Conservation (phyloP, 2,113 vertebrate species). For the Copsychus sechellarum region DNA sequence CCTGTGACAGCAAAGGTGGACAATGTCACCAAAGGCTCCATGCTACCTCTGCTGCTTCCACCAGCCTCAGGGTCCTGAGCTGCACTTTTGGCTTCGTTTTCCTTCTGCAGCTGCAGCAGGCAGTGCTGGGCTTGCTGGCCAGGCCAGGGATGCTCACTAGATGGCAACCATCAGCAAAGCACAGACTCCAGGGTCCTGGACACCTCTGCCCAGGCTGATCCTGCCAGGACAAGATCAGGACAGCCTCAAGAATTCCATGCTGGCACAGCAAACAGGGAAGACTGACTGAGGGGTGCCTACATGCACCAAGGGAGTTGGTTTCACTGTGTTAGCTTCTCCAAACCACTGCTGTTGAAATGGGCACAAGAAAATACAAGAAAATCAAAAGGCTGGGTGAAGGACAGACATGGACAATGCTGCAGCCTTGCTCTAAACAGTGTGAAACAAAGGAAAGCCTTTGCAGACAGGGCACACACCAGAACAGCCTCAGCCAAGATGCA, state of each 20-base stretch:
- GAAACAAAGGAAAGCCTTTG: background rate
- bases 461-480: background rate
- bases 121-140: background rate
- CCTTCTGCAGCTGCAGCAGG: background rate
- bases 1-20: background rate
- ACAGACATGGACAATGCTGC: background rate
- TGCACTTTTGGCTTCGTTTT: background rate
- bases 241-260: background rate
- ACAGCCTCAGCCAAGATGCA: background rate
- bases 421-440: background rate
- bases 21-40: background rate
- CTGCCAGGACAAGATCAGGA: background rate
- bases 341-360: background rate
- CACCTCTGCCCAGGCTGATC: background rate
- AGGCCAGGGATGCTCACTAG: slow-evolving; percentile 29
- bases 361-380: background rate
- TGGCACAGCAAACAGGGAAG: background rate
- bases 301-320: background rate
- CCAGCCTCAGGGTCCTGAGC: background rate
- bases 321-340: background rate
- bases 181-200: background rate
- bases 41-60: background rate
- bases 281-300: background rate
- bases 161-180: slow-evolving; percentile 26
- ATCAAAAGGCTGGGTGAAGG: background rate